phyloP scores from a whole-genome alignment of 2,888 invertebrate species.

The Uloborus plumipes region DNA sequence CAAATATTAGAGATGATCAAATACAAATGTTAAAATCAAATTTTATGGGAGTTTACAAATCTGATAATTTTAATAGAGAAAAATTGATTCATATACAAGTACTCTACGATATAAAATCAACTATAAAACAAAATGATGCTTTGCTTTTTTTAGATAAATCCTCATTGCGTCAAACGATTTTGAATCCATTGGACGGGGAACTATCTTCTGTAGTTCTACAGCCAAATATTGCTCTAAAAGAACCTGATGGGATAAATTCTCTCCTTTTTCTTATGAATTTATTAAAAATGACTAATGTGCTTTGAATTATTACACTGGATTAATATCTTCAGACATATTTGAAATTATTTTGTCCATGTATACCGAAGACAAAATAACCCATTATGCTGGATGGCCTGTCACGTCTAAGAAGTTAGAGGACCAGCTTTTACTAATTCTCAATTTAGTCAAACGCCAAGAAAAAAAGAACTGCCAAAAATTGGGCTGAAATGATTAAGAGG shows the following conservation, averaged over 20 bases:
- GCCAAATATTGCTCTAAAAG: background rate
- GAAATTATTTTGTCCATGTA: too few species aligned
- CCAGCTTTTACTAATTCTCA: too few species aligned
- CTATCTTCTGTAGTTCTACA: background rate
- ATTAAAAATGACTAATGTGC: too few species aligned
- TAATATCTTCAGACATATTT: too few species aligned
- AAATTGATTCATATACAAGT: constrained; percentile 36
- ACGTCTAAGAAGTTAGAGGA: too few species aligned
- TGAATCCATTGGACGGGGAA: constrained; percentile 35
- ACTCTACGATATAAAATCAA: constrained; percentile 34
- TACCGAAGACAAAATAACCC: too few species aligned
- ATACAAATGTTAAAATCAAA: constrained; percentile 25
- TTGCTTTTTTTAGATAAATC: constrained; percentile 24
- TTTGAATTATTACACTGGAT: too few species aligned
- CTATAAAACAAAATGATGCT: constrained; percentile 51
- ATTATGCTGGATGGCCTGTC: too few species aligned
- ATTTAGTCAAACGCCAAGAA: too few species aligned
- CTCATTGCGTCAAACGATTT: constrained; percentile 22
- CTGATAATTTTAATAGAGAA: constrained; percentile 36
- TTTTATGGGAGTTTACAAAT: constrained; percentile 35
- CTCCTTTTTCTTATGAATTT: too few species aligned
- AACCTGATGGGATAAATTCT: background rate
- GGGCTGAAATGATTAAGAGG: too few species aligned
- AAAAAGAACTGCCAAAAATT: too few species aligned
- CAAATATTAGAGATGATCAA: background rate